Evolutionary conservation across 2,113 vertebrate species (phyloP).

Genomic region (Channa maculata): DNA sequence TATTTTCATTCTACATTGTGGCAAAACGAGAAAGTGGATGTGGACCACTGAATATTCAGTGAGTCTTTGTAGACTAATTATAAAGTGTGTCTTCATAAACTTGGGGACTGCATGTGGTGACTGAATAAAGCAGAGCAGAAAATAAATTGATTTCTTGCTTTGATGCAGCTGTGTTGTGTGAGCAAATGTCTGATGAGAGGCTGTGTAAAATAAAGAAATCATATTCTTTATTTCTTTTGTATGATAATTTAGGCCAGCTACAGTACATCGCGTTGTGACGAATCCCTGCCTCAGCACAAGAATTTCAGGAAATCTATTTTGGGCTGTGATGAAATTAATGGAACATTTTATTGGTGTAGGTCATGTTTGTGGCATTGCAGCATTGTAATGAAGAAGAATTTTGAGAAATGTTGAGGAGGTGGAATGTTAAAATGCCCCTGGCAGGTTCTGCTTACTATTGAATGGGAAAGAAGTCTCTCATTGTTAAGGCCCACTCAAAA

Average conservation of each 20-base stretch:
- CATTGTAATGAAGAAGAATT: constrained; percentile 73
- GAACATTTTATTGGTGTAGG: constrained; percentile 69
- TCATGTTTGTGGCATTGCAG: constrained; percentile 70
- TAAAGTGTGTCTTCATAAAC: constrained; percentile 77
- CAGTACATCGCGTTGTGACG: constrained; percentile 27
- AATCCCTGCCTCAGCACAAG: constrained; percentile 64
- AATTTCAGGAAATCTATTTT: constrained; percentile 62
- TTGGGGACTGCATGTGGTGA: constrained; percentile 72
- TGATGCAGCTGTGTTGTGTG: constrained; percentile 74
- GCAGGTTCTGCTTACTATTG: constrained; percentile 42
- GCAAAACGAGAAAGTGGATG: constrained; percentile 64
- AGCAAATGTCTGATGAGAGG: constrained; percentile 64
- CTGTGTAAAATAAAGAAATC: constrained; percentile 62
- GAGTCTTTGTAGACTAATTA: constrained; percentile 80
- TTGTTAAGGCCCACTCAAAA: constrained; percentile 40
- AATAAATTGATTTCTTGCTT: constrained; percentile 78
- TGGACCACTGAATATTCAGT: constrained; percentile 81
- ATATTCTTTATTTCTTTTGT: constrained; percentile 68
- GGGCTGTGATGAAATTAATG: constrained; percentile 70
- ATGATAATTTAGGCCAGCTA: constrained; percentile 72
- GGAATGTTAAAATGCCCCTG: constrained; percentile 57
- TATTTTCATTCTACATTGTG: constrained; percentile 67
- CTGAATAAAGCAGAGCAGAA: constrained; percentile 70
- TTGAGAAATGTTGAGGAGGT: constrained; percentile 50
- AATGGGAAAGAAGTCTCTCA: constrained; percentile 66